Evolutionary conservation across 2,113 vertebrate species (phyloP).

Genomic region (Addax nasomaculatus): DNA sequence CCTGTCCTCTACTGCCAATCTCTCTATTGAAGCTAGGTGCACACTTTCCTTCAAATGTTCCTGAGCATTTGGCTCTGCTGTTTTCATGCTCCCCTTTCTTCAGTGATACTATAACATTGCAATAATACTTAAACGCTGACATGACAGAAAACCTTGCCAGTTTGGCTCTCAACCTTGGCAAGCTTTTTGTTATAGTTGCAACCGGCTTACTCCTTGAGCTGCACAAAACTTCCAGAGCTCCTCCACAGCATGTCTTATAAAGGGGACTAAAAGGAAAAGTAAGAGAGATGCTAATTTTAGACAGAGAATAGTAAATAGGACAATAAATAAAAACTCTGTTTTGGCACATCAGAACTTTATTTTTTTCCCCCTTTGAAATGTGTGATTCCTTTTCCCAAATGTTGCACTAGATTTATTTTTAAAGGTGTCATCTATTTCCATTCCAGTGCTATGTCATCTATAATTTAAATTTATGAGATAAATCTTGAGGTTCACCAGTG

Average conservation of each 20-base stretch:
- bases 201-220: constrained; percentile 71
- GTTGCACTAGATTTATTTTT: constrained; percentile 77
- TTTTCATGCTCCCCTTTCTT: constrained; percentile 38
- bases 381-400: constrained; percentile 71
- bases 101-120: constrained; percentile 65
- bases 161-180: constrained; percentile 79
- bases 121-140: constrained; percentile 79
- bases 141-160: constrained; percentile 77
- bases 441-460: constrained; percentile 80
- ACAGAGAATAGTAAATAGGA: constrained; percentile 77
- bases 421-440: constrained; percentile 81
- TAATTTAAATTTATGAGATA: constrained; percentile 83
- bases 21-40: constrained; percentile 49
- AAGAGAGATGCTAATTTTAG: constrained; percentile 72
- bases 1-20: background rate
- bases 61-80: constrained; percentile 49
- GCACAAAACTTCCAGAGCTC: constrained; percentile 70
- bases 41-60: constrained; percentile 59
- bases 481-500: constrained; percentile 80
- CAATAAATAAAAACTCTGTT: constrained; percentile 73
- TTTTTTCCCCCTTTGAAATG: constrained; percentile 63
- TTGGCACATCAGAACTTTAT: constrained; percentile 67
- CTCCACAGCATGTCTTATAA: constrained; percentile 53
- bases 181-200: constrained; percentile 76
- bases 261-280: constrained; percentile 62